These are phyloP conservation scores for Tetrax tetrax DNA, from an alignment of 2,113 vertebrate genomes.

Conservation along the genomic window DNA sequence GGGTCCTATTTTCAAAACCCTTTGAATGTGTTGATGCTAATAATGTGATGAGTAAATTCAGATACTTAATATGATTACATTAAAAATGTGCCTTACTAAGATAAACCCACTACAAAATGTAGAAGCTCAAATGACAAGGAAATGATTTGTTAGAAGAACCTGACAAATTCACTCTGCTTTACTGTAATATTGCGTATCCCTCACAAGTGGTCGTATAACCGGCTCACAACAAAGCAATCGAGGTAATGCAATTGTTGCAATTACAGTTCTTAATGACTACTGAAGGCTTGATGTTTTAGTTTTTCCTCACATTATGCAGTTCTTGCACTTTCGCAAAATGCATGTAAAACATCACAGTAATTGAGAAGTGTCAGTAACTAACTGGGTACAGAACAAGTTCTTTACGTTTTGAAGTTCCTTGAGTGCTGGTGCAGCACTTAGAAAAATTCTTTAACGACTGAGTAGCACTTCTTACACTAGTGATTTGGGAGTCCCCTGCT, in stretches of 20 bases:
- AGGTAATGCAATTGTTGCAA: not conserved
- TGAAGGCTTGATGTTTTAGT: not conserved
- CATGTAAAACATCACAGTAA: not conserved
- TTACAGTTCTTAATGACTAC: not conserved
- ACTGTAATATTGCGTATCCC: not conserved
- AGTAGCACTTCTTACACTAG: slow-evolving; percentile 22
- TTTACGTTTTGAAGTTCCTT: slow-evolving; percentile 14
- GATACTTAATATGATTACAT: not conserved
- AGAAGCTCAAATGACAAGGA: not conserved
- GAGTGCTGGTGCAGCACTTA: slow-evolving; percentile 53
- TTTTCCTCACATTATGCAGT: not conserved
- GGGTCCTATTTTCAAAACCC: not conserved
- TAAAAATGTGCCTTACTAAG: not conserved
- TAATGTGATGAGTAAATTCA: not conserved
- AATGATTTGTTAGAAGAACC: not conserved
- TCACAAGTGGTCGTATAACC: not conserved
- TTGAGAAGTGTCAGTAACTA: not conserved
- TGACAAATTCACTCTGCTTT: not conserved
- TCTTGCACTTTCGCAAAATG: not conserved
- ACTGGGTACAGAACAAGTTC: not conserved
- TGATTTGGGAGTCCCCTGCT: slow-evolving; percentile 49
- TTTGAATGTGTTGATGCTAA: not conserved
- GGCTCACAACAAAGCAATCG: not conserved
- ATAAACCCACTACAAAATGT: not conserved
- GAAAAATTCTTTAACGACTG: slow-evolving; percentile 25